Percentiles rank a stretch among this genome's conserved stretches.
Conservation (phyloP, 1,140 invertebrate genomes). For the Trialeurodes vaporariorum region DNA sequence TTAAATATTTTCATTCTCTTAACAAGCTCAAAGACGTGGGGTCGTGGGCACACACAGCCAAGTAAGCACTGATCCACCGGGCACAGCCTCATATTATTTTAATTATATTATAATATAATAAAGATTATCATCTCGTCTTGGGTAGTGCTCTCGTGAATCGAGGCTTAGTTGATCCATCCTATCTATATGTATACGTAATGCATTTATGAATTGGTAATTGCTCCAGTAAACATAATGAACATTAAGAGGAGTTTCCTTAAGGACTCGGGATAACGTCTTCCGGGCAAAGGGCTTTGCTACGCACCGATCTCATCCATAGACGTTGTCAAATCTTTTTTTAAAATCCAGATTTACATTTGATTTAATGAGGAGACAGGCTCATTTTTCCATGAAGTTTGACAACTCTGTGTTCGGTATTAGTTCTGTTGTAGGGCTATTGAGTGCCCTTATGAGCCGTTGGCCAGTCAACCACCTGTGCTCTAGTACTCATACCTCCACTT, state of each 20-base stretch:
- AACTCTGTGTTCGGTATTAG: no score
- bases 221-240: not conserved
- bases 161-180: no score
- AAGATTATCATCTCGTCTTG: not conserved
- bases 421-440: no score
- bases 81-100: not conserved
- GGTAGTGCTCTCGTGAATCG: not conserved
- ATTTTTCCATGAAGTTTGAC: no score
- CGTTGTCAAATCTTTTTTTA: no score
- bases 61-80: not conserved
- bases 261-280: not conserved
- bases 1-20: not conserved
- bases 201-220: not conserved
- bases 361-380: no score
- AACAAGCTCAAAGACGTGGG: not conserved
- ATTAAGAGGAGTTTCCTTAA: not conserved
- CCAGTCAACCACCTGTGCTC: not conserved
- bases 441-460: not conserved
- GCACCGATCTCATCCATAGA: no score
- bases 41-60: no score
- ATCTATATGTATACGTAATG: not conserved
- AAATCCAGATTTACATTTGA: no score
- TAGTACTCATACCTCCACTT: no score
- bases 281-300: not conserved
- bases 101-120: conserved; percentile 1